These are phyloP conservation scores for Popillia japonica DNA, from an alignment of 1,140 invertebrate species.

Conservation along the genomic window DNA sequence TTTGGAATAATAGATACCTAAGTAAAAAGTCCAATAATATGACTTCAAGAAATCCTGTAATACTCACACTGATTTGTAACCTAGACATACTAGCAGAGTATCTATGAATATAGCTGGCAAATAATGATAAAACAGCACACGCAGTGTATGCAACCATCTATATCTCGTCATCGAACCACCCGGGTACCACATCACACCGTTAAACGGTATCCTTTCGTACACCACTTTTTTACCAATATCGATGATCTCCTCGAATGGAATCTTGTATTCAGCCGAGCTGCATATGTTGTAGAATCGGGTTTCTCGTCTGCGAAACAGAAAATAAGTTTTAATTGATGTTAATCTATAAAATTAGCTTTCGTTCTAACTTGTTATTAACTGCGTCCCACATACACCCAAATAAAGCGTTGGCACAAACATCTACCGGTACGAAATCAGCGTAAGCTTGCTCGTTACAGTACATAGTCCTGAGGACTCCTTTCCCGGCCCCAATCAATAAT, in stretches of 20 bases:
- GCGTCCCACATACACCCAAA: slow-evolving; percentile 56
- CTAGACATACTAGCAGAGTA: slow-evolving; percentile 74
- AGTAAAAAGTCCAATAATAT: no score
- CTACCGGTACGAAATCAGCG: slow-evolving; percentile 86
- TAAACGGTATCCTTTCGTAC: slow-evolving; percentile 75
- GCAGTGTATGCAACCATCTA: slow-evolving; percentile 77
- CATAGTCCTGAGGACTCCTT: slow-evolving; percentile 84
- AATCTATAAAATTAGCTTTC: not conserved
- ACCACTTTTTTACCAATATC: slow-evolving; percentile 78
- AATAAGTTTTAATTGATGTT: no score
- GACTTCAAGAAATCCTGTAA: no score
- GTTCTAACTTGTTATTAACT: not conserved
- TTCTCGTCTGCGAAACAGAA: slow-evolving; percentile 36
- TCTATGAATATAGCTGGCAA: slow-evolving; percentile 86
- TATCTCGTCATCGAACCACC: slow-evolving; percentile 88
- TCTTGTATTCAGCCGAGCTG: slow-evolving; percentile 80
- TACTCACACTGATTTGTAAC: slow-evolving; percentile 81
- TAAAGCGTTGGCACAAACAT: slow-evolving; percentile 80
- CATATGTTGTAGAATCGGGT: slow-evolving; percentile 75
- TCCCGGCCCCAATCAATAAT: slow-evolving; percentile 77
- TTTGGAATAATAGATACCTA: no score
- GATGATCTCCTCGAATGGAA: slow-evolving; percentile 85
- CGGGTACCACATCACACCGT: slow-evolving; percentile 86
- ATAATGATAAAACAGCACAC: slow-evolving; percentile 83
- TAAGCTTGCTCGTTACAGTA: slow-evolving; percentile 78